Base-by-base conservation (phyloP, 2,888 invertebrate species). In the Acronicta psi region DNA sequence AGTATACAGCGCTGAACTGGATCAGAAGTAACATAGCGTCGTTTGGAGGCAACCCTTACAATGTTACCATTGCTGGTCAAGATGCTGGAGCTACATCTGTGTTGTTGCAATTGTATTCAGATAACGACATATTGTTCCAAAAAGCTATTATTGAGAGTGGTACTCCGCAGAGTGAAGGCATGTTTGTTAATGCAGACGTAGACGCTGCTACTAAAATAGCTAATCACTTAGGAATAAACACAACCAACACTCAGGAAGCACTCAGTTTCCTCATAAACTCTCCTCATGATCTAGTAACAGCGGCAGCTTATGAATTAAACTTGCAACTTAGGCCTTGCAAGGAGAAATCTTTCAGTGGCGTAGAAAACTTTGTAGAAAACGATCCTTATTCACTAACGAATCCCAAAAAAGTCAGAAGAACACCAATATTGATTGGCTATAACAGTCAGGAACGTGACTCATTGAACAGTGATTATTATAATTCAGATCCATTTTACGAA, bases 31-130 rank as follows among this genome's bases (percentile, higher is more conserved):
- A 94, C 54, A 93, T 94, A 9, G 85, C 80, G 8, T 81, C 90
- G 0, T 94, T 94, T 59, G 94, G 93, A 17, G 94, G 94, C 1
- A 91, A 94, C 23, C 91, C 93, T 1, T 89, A 91, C 44, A 90
- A 91, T 53, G 83, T 94, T 0, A 94, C 94, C 0, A 75, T 94
- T 18, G 86, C 85, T 11, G 94, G 94, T 1, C 91, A 93, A 78
- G 86, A 85, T 44, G 89, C 93, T 14, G 94, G 94, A 6, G 86
- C 91, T 0, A 76, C 81, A 29, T 92, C 94, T n/a, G 86, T 80
- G 40, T 66, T 92, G 34, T 69, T 91, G 45, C 94, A 94, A 59
- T 68, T 94, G 36, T 93, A 89, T 75, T 90, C 92, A 0, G 74
- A 82, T 14, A 90, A 86, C 31, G 86, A 89, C 3, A 93, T 92